A percentile compares a stretch with the other conserved stretches of the same genome.
phyloP scores from a whole-genome alignment of 2,113 vertebrate species.

The Alouatta palliata region DNA sequence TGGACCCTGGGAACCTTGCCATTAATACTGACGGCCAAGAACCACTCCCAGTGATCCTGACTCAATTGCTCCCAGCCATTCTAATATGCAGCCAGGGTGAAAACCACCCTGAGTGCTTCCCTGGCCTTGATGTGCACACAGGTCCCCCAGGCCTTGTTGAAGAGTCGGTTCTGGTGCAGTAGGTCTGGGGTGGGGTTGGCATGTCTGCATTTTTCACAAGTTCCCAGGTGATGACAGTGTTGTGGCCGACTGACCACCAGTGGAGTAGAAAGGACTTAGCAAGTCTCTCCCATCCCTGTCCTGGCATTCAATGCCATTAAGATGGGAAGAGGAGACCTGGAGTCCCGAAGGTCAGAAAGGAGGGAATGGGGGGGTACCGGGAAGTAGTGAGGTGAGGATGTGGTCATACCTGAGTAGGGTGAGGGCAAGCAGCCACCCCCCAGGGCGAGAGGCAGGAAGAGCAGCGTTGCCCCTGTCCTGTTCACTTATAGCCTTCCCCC shows the following conservation, averaged over 20 bases:
- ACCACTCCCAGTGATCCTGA: not conserved
- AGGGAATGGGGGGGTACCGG: not conserved
- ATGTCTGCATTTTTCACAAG: not conserved
- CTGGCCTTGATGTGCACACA: not conserved
- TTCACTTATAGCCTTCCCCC: not conserved
- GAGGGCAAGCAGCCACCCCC: accelerated
- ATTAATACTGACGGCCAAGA: not conserved
- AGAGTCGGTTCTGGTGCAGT: not conserved
- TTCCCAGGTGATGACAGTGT: not conserved
- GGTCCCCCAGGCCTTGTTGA: not conserved
- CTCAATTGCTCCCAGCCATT: accelerated
- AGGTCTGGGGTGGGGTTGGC: too few species aligned
- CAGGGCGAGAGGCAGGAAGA: not conserved
- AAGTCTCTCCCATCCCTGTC: too few species aligned
- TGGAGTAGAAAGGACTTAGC: not conserved
- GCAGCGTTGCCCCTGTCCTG: accelerated
- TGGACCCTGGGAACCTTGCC: not conserved
- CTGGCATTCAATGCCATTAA: not conserved
- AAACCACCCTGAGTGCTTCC: not conserved
- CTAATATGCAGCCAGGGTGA: not conserved
- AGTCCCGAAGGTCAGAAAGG: not conserved
- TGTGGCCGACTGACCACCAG: accelerated
- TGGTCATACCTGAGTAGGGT: not conserved
- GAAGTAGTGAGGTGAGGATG: not conserved
- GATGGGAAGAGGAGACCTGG: not conserved